Percentiles rank a stretch among this genome's conserved stretches.
These are phyloP conservation scores for Amblyjoppa proteus DNA, from an alignment of 2,888 invertebrate species.

Conservation along the genomic window DNA sequence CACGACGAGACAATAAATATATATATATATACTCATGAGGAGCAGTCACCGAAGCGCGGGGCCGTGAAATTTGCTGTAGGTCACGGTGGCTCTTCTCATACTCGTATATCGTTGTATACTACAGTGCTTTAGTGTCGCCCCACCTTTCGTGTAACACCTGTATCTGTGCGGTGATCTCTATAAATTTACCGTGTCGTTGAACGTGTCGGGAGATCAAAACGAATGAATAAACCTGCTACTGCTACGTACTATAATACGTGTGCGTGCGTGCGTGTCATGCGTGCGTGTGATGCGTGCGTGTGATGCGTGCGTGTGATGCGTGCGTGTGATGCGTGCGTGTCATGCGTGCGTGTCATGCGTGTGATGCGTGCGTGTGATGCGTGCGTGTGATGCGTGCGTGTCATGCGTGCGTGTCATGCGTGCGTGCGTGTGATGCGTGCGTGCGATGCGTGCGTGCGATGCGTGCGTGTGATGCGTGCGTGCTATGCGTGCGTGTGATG, in stretches of 20 bases:
- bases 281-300: too few species aligned
- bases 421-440: too few species aligned
- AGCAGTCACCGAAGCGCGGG: conserved; percentile 63
- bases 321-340: too few species aligned
- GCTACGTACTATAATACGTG: not conserved
- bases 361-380: too few species aligned
- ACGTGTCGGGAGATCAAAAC: not conserved
- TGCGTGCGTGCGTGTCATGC: too few species aligned
- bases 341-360: too few species aligned
- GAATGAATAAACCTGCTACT: conserved; percentile 13
- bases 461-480: too few species aligned
- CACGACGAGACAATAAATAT: not conserved
- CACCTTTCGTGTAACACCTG: not conserved
- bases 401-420: too few species aligned
- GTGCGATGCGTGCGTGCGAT: too few species aligned
- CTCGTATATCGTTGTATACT: conserved; percentile 27
- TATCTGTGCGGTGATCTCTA: not conserved
- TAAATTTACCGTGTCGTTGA: conserved; percentile 25
- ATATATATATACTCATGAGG: not conserved
- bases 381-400: too few species aligned
- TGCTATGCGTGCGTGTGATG: too few species aligned
- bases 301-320: too few species aligned
- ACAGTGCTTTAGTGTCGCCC: not conserved
- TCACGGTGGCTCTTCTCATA: conserved; percentile 67
- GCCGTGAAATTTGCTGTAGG: conserved; percentile 77